These are phyloP conservation scores for Caenorhabditis uteleia DNA, from an alignment of 2,888 invertebrate species.

Conservation along the genomic window DNA sequence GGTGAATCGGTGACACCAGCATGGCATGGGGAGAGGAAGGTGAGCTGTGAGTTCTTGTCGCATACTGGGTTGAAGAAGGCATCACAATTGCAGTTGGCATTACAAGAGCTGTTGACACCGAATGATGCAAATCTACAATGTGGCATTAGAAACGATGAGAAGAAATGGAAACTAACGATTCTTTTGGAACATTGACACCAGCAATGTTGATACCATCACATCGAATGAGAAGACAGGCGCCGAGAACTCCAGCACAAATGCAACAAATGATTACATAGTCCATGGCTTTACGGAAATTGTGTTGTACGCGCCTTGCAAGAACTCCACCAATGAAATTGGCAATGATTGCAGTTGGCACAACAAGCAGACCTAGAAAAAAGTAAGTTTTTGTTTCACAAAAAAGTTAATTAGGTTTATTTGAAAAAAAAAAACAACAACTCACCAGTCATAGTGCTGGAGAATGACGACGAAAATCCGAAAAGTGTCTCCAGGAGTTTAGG, in stretches of 20 bases:
- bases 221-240: constrained; percentile 26
- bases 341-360: constrained; percentile 51
- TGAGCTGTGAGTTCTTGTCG: constrained; percentile 31
- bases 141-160: no score
- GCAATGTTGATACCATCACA: constrained; percentile 25
- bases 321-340: constrained; percentile 47
- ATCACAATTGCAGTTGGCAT: constrained; percentile 42
- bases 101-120: constrained; percentile 28
- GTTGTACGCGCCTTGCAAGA: constrained; percentile 28
- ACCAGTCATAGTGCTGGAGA: constrained; percentile 53
- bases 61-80: constrained; percentile 55
- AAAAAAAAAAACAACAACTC: neutral
- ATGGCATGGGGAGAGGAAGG: constrained; percentile 52
- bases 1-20: constrained; percentile 42
- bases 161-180: neutral
- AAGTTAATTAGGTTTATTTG: neutral
- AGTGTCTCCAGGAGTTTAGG: constrained; percentile 60
- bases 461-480: constrained; percentile 49
- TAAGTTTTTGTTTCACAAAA: neutral
- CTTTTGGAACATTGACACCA: constrained; percentile 10
- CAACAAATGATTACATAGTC: constrained; percentile 18
- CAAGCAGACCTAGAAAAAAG: constrained; percentile 41
- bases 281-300: constrained; percentile 27
- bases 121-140: constrained; percentile 25
- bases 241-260: constrained; percentile 13